These are phyloP conservation scores for Meganola albula DNA, from an alignment of 2,888 invertebrate genomes.

Conservation along the genomic window DNA sequence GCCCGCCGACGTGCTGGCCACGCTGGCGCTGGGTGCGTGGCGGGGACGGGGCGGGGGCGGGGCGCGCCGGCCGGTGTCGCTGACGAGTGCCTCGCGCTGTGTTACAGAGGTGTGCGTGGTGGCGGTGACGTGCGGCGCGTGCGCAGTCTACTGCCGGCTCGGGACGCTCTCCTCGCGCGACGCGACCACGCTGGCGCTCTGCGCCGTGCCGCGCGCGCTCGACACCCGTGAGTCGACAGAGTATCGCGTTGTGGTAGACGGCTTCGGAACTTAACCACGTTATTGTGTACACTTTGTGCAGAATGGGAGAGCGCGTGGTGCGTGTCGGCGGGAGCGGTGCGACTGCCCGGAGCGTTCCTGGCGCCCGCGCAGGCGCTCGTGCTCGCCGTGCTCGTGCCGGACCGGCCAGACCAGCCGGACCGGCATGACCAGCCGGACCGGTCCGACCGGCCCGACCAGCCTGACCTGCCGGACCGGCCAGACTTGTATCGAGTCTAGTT, in stretches of 20 bases:
- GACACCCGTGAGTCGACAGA: constrained; percentile 17
- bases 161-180: constrained; percentile 35
- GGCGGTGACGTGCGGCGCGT: constrained; percentile 18
- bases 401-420: constrained; percentile 6
- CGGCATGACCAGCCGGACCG: neutral
- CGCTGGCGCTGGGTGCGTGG: constrained; percentile 28
- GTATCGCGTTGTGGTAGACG: constrained; percentile 23
- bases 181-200: constrained; percentile 36
- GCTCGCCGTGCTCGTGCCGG: constrained; percentile 31
- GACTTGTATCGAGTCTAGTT: too few species aligned
- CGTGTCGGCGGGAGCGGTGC: constrained; percentile 29
- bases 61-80: neutral
- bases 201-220: constrained; percentile 37
- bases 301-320: constrained; percentile 15
- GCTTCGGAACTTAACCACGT: constrained; percentile 32
- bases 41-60: neutral
- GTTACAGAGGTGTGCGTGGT: constrained; percentile 20
- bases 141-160: constrained; percentile 38
- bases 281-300: constrained; percentile 22
- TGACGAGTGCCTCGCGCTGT: neutral
- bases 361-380: constrained; percentile 47
- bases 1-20: constrained; percentile 25
- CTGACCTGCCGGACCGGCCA: too few species aligned
- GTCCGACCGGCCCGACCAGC: neutral
- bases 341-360: constrained; percentile 39